Conservation (phyloP, 1,140 invertebrate species). For the Drosophila paulistorum region DNA sequence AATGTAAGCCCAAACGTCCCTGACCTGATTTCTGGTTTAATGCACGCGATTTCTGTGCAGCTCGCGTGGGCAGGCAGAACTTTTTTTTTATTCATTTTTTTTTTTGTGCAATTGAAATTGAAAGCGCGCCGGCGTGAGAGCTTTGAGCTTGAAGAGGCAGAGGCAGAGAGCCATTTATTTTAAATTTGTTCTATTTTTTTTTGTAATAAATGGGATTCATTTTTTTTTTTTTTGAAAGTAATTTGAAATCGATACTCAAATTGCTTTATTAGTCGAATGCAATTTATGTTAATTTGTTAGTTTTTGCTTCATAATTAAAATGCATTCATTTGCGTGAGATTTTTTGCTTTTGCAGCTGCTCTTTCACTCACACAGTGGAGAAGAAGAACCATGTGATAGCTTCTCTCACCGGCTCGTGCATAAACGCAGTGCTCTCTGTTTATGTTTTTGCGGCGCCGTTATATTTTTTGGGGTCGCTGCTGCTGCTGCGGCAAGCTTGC, state of each 20-base stretch:
- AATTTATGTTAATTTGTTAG: neutral
- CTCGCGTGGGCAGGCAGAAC: constrained; percentile 61
- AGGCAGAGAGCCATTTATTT: neutral
- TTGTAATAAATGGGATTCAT: neutral
- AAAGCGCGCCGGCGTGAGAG: constrained; percentile 62
- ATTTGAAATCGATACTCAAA: neutral
- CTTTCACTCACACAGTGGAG: constrained; percentile 27
- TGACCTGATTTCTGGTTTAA: constrained; percentile 73
- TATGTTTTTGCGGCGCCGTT: constrained; percentile 74
- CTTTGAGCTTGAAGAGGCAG: constrained; percentile 2
- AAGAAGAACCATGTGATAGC: neutral
- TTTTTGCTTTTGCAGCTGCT: neutral
- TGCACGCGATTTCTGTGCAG: constrained; percentile 75
- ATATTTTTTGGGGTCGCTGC: constrained; percentile 35
- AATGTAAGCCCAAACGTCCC: constrained; percentile 77
- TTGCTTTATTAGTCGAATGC: neutral
- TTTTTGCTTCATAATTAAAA: neutral
- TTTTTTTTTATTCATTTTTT: constrained; percentile 3
- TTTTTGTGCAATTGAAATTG: constrained; percentile 21
- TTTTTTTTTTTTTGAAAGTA: neutral
- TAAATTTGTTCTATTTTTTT: neutral
- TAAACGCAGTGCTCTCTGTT: constrained; percentile 64
- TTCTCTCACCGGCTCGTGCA: constrained; percentile 54
- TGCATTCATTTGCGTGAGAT: neutral
- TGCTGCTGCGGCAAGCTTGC: constrained; percentile 60